Conservation (phyloP, 1,140 invertebrate species). For the Vollenhovia emeryi region DNA sequence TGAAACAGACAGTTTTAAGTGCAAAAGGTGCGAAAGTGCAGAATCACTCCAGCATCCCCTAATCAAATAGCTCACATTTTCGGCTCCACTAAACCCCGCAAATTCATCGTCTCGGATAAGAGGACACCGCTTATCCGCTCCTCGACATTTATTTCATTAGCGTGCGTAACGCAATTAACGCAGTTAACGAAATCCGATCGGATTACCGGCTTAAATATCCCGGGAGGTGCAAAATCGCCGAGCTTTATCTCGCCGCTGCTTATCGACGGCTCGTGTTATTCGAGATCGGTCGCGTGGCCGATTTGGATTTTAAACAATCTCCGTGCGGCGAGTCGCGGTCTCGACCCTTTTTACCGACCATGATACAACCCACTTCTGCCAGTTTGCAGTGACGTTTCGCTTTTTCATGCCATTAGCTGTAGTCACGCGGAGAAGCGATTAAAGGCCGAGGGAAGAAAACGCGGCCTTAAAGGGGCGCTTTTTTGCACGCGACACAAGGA, state of each 20-base stretch:
- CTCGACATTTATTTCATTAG: not conserved
- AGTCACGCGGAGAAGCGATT: slow-evolving; percentile 32
- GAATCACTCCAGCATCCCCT: too few relatives aligned
- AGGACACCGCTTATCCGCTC: not conserved
- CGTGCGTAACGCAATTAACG: not conserved
- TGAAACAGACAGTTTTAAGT: too few relatives aligned
- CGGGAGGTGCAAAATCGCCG: not conserved
- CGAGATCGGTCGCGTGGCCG: not conserved
- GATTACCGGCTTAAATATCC: not conserved
- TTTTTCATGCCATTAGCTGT: slow-evolving; percentile 45
- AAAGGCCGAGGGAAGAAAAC: not conserved
- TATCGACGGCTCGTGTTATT: not conserved
- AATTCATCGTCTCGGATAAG: not conserved
- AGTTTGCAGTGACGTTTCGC: not conserved
- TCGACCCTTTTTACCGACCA: not conserved
- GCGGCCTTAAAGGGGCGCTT: slow-evolving; percentile 20
- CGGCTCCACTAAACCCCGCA: not conserved
- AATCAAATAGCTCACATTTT: too few relatives aligned
- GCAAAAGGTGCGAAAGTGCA: too few relatives aligned
- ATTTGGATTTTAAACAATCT: not conserved
- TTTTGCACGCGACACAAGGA: not conserved
- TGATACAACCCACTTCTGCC: slow-evolving; percentile 36
- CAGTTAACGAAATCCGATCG: not conserved
- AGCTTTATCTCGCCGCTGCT: not conserved
- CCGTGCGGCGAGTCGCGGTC: not conserved